These are phyloP conservation scores for Podarcis lilfordi DNA, from an alignment of 2,797 vertebrate genomes.

Conservation along the genomic window DNA sequence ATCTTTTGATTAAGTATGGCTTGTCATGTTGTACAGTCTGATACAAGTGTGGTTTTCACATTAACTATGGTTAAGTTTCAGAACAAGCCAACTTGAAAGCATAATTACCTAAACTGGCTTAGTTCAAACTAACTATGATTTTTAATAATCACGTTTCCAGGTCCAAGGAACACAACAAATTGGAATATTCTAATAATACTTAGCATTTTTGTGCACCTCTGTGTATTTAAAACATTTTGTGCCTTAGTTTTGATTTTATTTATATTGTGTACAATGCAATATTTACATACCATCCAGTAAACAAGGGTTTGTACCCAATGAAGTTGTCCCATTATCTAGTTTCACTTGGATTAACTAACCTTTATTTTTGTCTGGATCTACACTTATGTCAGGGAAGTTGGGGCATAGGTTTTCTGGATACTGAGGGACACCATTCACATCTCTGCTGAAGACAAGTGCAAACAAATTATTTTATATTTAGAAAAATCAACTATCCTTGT, in stretches of 20 bases:
- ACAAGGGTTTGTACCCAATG: no score
- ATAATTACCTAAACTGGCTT: no score
- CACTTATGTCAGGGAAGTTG: slow-evolving; percentile 84
- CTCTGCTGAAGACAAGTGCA: slow-evolving; percentile 63
- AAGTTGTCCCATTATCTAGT: neutral
- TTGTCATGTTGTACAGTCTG: no score
- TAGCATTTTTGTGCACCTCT: neutral
- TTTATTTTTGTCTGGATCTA: slow-evolving; percentile 84
- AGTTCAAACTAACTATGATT: no score
- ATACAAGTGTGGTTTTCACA: no score
- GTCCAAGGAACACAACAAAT: neutral
- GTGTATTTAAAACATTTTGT: neutral
- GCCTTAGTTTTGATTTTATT: no score
- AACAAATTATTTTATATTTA: slow-evolving; percentile 36
- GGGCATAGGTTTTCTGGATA: slow-evolving; percentile 82
- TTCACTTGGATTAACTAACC: slow-evolving; percentile 74
- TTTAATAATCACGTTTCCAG: no score
- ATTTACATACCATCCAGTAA: neutral
- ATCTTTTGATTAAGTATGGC: no score
- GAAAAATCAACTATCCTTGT: neutral
- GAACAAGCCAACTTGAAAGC: no score
- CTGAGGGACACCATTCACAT: slow-evolving; percentile 76
- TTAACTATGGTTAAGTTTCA: no score
- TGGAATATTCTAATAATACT: no score
- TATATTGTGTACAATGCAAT: no score